A percentile compares a stretch with the other conserved stretches of the same genome.
These are phyloP conservation scores for Corticium candelabrum DNA, from an alignment of 37 sponge, comb jelly and placozoan species.

Conservation along the genomic window DNA sequence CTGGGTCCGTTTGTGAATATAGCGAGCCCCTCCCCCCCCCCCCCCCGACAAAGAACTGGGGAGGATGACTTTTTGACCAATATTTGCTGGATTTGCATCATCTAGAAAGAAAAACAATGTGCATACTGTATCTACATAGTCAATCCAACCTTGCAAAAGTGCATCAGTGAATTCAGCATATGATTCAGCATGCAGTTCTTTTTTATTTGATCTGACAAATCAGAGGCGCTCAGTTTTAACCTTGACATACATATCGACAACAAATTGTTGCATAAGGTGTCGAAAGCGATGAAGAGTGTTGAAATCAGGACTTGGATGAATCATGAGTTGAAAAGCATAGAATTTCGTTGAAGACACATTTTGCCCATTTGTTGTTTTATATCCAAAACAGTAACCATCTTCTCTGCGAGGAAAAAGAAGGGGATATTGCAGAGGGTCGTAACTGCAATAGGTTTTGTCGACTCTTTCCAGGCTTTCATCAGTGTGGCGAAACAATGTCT, in stretches of 20 bases:
- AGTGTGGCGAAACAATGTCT: too few relatives aligned
- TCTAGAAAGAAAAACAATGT: too few relatives aligned
- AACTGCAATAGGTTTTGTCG: too few relatives aligned
- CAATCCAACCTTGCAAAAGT: too few relatives aligned
- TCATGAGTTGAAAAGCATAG: slow-evolving; percentile 33
- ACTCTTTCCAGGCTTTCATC: too few relatives aligned
- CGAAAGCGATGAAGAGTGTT: slow-evolving; percentile 10
- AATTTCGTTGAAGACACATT: slow-evolving; percentile 34
- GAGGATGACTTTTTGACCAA: slow-evolving; percentile 38
- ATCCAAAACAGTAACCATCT: slow-evolving; percentile 16
- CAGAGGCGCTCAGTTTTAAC: slow-evolving; percentile 41
- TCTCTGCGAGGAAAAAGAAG: slow-evolving; percentile 24
- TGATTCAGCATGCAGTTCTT: slow-evolving; percentile 11
- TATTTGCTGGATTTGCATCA: slow-evolving; percentile 34
- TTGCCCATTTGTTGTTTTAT: slow-evolving; percentile 12
- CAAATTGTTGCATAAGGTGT: slow-evolving; percentile 41
- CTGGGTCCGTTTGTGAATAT: slow-evolving; percentile 38
- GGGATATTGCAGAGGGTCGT: too few relatives aligned
- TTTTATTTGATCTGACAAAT: slow-evolving; percentile 26
- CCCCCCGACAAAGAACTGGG: slow-evolving; percentile 50
- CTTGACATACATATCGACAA: slow-evolving; percentile 44
- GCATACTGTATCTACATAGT: too few relatives aligned
- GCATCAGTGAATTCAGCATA: slow-evolving; percentile 26
- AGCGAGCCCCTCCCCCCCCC: slow-evolving; percentile 47
- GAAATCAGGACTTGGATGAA: slow-evolving; percentile 12